Percentiles rank a stretch among this genome's conserved stretches.
Evolutionary conservation across 1,140 invertebrate genomes (phyloP).

Genomic region (Geopemphigus sp.): DNA sequence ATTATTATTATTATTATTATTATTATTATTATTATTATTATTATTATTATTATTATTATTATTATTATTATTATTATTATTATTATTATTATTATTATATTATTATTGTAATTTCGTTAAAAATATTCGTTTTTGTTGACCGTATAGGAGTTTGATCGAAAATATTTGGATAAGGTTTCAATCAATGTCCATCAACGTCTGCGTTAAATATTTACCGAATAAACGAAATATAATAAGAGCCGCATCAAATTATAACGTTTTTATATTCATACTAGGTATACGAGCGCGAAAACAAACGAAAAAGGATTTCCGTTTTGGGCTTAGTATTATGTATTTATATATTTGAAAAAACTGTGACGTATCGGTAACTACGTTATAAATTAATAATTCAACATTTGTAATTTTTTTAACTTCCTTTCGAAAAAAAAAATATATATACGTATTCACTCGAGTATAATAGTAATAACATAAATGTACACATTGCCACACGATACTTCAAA

Average conservation of each 20-base stretch:
- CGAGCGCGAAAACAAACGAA: background rate
- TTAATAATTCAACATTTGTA: conserved; percentile 6
- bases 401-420: conserved; percentile 8
- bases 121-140: no score
- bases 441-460: background rate
- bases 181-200: no score
- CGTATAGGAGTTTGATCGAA: no score
- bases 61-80: no score
- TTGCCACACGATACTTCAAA: background rate
- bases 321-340: conserved; percentile 1
- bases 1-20: no score
- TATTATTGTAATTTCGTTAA: no score
- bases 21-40: no score
- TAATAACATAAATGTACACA: background rate
- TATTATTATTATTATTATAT: no score
- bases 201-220: background rate
- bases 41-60: no score
- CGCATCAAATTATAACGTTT: no score
- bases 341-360: background rate
- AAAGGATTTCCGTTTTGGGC: background rate
- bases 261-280: no score
- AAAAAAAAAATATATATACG: conserved; percentile 1
- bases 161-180: no score
- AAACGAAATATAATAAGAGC: background rate
- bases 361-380: background rate